Conservation (phyloP, 2,113 vertebrate species). For the Tetrax tetrax region DNA sequence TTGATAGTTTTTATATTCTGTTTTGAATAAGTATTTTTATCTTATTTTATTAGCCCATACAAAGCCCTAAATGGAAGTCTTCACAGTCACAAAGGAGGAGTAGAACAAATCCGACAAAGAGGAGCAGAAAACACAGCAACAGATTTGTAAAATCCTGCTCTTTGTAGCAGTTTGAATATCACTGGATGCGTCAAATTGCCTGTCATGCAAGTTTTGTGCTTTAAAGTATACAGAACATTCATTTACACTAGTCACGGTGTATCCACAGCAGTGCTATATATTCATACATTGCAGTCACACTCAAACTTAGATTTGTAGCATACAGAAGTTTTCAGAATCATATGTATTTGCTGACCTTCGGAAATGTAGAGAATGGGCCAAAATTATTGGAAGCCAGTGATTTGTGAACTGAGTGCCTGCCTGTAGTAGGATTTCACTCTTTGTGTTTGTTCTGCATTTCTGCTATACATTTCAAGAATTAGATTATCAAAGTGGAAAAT, state of each 20-base stretch:
- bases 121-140: neutral
- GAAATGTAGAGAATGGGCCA: neutral
- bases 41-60: neutral
- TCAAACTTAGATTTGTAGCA: neutral
- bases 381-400: neutral
- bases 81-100: neutral
- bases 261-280: neutral
- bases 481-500: neutral
- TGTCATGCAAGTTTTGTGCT: neutral
- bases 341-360: neutral
- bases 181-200: neutral
- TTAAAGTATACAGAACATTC: neutral
- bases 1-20: neutral
- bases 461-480: slow-evolving; percentile 25
- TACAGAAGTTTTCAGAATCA: neutral
- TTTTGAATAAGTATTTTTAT: neutral
- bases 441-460: slow-evolving; percentile 17
- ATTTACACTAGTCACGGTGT: neutral
- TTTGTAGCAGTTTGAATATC: neutral
- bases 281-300: neutral
- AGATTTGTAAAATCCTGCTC: neutral
- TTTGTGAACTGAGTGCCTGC: neutral
- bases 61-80: neutral
- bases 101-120: neutral
- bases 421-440: neutral